Evolutionary conservation across 2,797 vertebrate species (phyloP), one percentile per base, ranked within the genome.

Genomic region (Oreochromis grahami): DNA sequence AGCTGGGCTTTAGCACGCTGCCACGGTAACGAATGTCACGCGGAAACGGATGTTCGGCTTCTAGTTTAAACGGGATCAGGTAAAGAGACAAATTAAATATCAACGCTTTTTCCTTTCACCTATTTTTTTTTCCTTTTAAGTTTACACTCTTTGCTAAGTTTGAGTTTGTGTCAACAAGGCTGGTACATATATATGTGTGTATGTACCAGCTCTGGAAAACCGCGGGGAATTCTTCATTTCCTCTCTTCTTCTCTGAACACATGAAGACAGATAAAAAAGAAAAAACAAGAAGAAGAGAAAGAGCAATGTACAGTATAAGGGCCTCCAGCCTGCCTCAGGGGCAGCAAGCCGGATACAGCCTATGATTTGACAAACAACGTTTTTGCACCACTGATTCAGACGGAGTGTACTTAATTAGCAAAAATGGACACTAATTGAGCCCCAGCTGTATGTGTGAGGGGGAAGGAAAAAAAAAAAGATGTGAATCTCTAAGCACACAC

Each of bases 391-490:
- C 88, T 92, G 93, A 92, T 93, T 92, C 92, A 91, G 89, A 90
- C 93, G 79, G 90, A 92, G 84, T 94, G 88, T 94, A 90, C 92
- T 95, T 95, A 93, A 95, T 95, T 96, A 94, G 92, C 86, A 90
- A 93, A 94, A 95, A 94, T 93, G 93, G 94, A 93, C 94, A 93
- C 93, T 95, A 95, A 96, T 95, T 96, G 95, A 95, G 94, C 94
- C 94, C 93, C 94, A 94, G 95, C 93, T 95, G 95, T 93, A 95
- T 83, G 87, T 83, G 60, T 52, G 41, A 2, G 43, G 48, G 48
- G 43, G 51, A 4, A 19, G 2, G 0, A 29, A 63, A 79, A 70
- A 78, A 78, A 89, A 87, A 77, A 70, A 84, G 86, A 93, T 79
- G 89, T 84, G 90, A 94, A 89, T 95, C 94, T 94, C 92, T 83